Evolutionary conservation across 2,113 vertebrate genomes (phyloP), one percentile per base, ranked within the genome.

Genomic region (Cavia aperea): DNA sequence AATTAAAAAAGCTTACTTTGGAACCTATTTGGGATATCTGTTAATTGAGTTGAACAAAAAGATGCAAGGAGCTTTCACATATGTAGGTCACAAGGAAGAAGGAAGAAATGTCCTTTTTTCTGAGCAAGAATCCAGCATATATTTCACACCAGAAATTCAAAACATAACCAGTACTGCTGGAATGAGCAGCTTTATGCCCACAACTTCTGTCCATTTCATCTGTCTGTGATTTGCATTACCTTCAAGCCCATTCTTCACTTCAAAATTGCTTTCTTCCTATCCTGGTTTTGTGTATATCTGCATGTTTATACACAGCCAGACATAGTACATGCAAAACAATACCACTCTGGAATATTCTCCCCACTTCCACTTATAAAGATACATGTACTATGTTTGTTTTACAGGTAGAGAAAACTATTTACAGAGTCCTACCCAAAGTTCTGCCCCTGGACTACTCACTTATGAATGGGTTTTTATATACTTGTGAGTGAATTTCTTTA

Each of bases 91-190:
- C 39, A 23, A 2, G 19, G n/a, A 60, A 65, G n/a, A n/a, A 11
- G 16, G 36, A 26, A 86, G 9, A 81, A 18, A 15, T 51, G 19
- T 19, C 31, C 10, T 58, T 29, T 1, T 39, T 88, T 88, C 33
- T 31, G 23, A 39, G 29, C 36, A 10, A 77, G 18, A 56, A 33
- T n/a, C 23, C 49, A 77, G 63, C 51, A 14, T 63, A 2, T 46
- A 14, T 7, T n/a, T 9, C 18, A 9, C 2, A 31, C 5, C 33
- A 81, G 66, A 15, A 62, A 92, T 33, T 21, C 54, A 78, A 75
- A 26, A 4, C 7, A 0, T 9, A 10, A 46, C 21, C 21, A 16
- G 7, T 7, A 4, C 29, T 39, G 14, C 33, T 21, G 2, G 1
- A 31, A 73, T 68, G 31, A 86, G 8, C 43, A 8, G 11, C 58